Percentiles rank a stretch among this genome's conserved stretches.
Conservation (phyloP, 2,888 invertebrate genomes). For the Adelphocoris suturalis region DNA sequence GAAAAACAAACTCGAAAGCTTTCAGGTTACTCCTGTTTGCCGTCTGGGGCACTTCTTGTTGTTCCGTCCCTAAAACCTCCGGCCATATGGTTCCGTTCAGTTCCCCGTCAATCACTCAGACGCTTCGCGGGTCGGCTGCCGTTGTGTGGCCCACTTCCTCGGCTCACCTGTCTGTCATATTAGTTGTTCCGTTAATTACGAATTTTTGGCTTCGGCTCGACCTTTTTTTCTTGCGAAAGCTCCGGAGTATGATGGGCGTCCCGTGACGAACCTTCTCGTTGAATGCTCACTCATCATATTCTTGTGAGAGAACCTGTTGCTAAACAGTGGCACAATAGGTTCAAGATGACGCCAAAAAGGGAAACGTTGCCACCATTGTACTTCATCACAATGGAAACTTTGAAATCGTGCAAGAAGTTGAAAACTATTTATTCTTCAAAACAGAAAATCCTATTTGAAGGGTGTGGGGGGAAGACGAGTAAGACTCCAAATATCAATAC, state of each 20-base stretch:
- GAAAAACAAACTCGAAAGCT: constrained; percentile 44
- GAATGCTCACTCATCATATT: constrained; percentile 20
- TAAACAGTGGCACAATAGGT: background rate
- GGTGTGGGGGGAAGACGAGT: too few species aligned
- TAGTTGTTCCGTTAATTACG: constrained; percentile 39
- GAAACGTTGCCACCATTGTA: too few species aligned
- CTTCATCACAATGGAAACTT: too few species aligned
- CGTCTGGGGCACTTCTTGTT: constrained; percentile 23
- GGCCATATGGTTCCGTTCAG: constrained; percentile 36
- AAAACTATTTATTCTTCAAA: background rate
- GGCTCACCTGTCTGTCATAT: constrained; percentile 23
- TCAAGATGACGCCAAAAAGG: too few species aligned
- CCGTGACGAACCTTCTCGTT: constrained; percentile 22
- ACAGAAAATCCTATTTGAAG: too few species aligned
- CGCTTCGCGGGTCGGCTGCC: background rate
- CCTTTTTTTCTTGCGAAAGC: constrained; percentile 2
- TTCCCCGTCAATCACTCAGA: constrained; percentile 3
- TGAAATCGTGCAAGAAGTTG: too few species aligned
- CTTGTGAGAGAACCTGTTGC: background rate
- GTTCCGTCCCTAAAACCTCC: constrained; percentile 26
- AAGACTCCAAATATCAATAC: too few species aligned
- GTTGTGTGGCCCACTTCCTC: constrained; percentile 24
- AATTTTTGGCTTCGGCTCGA: constrained; percentile 24
- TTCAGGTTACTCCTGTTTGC: constrained; percentile 41
- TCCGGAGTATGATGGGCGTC: constrained; percentile 5